Evolutionary conservation across 1,140 invertebrate genomes (phyloP), one percentile per base, ranked within the genome.

Genomic region (Bilobella aurantiaca): DNA sequence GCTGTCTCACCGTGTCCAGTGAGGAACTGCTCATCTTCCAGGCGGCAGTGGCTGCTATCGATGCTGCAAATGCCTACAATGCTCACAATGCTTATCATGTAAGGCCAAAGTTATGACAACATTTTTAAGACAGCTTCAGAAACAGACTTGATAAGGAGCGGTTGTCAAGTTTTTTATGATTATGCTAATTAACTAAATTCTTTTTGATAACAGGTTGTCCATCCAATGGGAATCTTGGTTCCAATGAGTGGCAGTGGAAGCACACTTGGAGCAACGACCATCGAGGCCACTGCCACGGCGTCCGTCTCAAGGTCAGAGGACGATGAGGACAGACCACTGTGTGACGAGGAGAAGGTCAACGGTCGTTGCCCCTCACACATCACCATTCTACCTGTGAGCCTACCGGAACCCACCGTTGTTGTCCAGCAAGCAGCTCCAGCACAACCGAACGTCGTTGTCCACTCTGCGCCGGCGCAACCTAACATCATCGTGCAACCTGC

Each of bases 1-100:
- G n/a, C n/a, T 73, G 71, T 65, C 25, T 68, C 14, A 58, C 32
- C 25, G 61, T 53, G 1, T 25, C 27, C 23, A 34, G 29, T 31
- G 29, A 23, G 5, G 25, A 28, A 5, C 27, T 63, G 37, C 25
- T 56, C 14, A 46, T 14, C 3, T 63, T 63, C 46, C 29, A 62
- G 25, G 59, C 59, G 3, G 59, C 59, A 46, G 59, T 62, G 14
- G 59, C 59, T 21, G 29, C 59, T 37, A 46, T 62, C 28, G 59
- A 62, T 30, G 59, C 59, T 30, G 21, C 59, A 3, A 30, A 23
- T 32, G 59, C 32, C 3, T 23, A 23, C 18, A 30, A 23, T 18
- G 32, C 29, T 37, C 23, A 29, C 5, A 14, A 23, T 37, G 14
- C 21, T 16, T 8, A 62, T 62, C 21, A 32, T 21, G 59, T 42